Base-by-base conservation (phyloP, 2,888 invertebrate species). In the Mycalesis mineus region DNA sequence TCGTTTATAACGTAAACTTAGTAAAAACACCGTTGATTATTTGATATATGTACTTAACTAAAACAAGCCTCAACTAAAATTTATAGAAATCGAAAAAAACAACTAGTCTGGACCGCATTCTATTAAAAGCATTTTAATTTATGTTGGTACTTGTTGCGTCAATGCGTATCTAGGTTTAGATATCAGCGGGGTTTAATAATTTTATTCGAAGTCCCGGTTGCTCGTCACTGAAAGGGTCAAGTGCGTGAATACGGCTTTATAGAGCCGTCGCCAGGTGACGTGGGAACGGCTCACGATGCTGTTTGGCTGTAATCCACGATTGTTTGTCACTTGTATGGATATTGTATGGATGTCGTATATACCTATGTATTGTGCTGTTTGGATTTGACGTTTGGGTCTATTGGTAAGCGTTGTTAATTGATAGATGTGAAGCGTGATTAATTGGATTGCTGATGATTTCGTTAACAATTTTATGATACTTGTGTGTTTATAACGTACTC, bases 151-250 rank as follows among this genome's bases (percentile, higher is more conserved):
- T n/a, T n/a, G 14, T 14, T 22, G 2, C 22, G 11, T 1, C 14
- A 6, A 11, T 47, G n/a, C 33, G 9, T 47, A 47, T 47, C 47
- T 47, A 11, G 31, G 11, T 9, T 15, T 15, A 9, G 15, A 33
- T 47, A 47, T 47, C 47, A 47, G 11, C 13, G 47, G 31, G 31
- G 14, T 47, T 47, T 41, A 77, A 78, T 79, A 78, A 77, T 82
- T 78, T 77, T 72, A 74, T 75, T 73, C 70, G 68, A 64, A 69
- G 74, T 73, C 73, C 77, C 74, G 67, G 68, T 70, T 71, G 74
- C 77, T 77, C 74, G 65, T 63, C 66, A 75, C 78, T 80, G 80
- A 84, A 85, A 84, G 88, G 88, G 87, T 88, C 87, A 86, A 84
- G 82, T 78, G 77, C 67, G 77, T 78, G 80, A 80, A 80, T 79